These are phyloP conservation scores for Sarotherodon lohbergeri DNA, from an alignment of 2,113 vertebrate species.

Conservation along the genomic window DNA sequence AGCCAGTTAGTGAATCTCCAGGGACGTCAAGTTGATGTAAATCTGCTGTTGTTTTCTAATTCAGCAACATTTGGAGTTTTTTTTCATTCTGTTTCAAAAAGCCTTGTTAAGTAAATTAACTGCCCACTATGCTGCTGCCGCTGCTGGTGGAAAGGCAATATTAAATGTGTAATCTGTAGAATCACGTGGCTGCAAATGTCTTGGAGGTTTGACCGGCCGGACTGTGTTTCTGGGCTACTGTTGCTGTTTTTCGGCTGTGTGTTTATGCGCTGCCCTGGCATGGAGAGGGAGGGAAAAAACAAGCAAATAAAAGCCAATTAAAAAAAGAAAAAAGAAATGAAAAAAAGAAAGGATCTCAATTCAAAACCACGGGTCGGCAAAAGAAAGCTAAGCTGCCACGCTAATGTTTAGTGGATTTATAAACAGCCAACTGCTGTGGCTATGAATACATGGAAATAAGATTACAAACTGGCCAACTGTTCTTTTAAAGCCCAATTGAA, in stretches of 20 bases:
- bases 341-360: not conserved
- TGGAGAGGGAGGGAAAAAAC: not conserved
- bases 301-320: not conserved
- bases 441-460: not conserved
- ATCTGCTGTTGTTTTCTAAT: not conserved
- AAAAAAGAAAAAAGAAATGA: not conserved
- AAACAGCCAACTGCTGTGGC: not conserved
- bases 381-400: not conserved
- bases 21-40: not conserved
- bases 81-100: not conserved
- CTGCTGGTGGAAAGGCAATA: not conserved
- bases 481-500: not conserved
- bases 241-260: not conserved
- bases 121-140: not conserved
- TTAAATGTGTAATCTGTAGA: not conserved
- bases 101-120: not conserved
- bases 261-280: not conserved
- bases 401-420: not conserved
- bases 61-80: not conserved
- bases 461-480: not conserved
- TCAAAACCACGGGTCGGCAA: not conserved
- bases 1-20: not conserved
- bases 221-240: not conserved
- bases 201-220: not conserved
- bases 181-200: accelerated